Evolutionary conservation across 2,113 vertebrate species (phyloP).

Genomic region (Chloroceryle aenea): DNA sequence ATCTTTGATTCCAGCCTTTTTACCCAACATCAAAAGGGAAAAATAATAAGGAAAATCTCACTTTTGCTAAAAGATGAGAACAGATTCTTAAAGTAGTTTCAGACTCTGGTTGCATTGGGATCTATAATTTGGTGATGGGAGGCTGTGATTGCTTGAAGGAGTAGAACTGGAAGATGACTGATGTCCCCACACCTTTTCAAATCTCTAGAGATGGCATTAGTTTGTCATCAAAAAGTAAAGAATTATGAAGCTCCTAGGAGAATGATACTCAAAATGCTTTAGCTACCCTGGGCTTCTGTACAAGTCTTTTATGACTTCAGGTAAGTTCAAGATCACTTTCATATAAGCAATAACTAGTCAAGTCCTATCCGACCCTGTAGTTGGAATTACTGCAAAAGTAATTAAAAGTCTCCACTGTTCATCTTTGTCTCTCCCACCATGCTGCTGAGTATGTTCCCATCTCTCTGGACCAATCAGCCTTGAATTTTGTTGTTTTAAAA

Average conservation of each 20-base stretch:
- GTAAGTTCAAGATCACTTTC: neutral
- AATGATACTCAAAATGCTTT: neutral
- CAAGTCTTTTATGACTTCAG: neutral
- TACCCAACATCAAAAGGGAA: fast-evolving
- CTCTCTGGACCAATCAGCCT: neutral
- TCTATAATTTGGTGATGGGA: neutral
- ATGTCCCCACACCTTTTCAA: neutral
- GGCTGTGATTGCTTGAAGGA: neutral
- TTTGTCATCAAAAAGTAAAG: neutral
- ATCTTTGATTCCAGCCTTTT: neutral
- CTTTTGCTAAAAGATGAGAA: neutral
- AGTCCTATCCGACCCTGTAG: neutral
- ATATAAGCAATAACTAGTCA: neutral
- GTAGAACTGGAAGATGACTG: neutral
- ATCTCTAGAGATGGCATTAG: neutral
- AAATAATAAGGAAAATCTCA: neutral
- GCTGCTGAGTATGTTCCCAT: neutral
- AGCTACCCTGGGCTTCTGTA: neutral
- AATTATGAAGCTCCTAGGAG: neutral
- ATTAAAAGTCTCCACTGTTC: neutral
- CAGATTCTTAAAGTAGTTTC: neutral
- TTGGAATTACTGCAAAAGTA: neutral
- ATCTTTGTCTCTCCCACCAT: neutral
- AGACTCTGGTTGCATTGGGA: neutral
- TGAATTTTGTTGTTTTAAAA: neutral